Evolutionary conservation across 2,888 invertebrate species (phyloP), one percentile per base, ranked within the genome.

Genomic region (Hypomecis punctinalis): DNA sequence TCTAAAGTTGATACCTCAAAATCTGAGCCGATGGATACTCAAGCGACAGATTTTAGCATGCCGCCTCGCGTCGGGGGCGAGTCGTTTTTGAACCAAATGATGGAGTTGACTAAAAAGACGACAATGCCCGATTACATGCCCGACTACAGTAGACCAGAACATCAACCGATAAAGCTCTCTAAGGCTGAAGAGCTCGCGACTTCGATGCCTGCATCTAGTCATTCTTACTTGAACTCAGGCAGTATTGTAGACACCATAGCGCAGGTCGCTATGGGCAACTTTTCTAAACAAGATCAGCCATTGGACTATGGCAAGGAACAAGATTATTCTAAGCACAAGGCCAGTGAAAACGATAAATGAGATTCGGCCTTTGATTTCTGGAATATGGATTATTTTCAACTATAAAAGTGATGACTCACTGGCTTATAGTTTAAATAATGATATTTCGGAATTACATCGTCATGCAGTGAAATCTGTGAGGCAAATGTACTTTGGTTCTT

Each of bases 141-240:
- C 1, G 93, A 93, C 69, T 91, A 91, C 63, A 89, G 92, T 64
- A 61, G 65, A 48, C 65, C 61, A 13, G 65, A 66, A 53, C 65
- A 47, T 49, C 95, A 95, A 61, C 94, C 94, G 48, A 75, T 94
- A 9, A 96, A 95, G 83, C 86, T 95, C 53, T 87, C 94, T 5
- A 95, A 95, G 82, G 83, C 91, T 37, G 94, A 94, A 69, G 94
- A 94, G 65, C 87, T 93, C 62, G 77, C 86, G 10, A 85, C 88
- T 11, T 85, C 92, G 52, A 80, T 93, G 65, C 92, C 94, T 68
- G 83, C 94, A 10, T 90, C 94, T 67, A 86, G 91, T 71, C 91
- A 93, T 68, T 82, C 93, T 0, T 93, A 93, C 68, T 81, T 91
- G 42, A 85, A 81, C 46, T 79, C 90, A 0, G 79, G 89, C 9